Percentiles rank a stretch among this genome's conserved stretches.
phyloP scores from a whole-genome alignment of 2,113 vertebrate genomes.

The Anhinga anhinga region DNA sequence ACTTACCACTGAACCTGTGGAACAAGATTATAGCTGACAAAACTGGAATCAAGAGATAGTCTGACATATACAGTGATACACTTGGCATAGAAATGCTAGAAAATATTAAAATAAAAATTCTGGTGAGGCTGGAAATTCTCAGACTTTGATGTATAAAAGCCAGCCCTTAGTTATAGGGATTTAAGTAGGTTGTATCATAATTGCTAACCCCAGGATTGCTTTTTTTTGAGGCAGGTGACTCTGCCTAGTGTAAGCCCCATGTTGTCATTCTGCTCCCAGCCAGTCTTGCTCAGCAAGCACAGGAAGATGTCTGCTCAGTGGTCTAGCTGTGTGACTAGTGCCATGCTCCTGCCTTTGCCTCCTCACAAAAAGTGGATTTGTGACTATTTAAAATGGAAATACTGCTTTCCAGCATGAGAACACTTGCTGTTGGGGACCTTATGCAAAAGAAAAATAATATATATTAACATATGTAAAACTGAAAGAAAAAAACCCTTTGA shows the following conservation, averaged over 20 bases:
- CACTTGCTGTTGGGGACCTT: background rate
- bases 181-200: background rate
- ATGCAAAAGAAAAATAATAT: background rate
- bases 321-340: background rate
- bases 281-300: background rate
- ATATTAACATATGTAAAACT: background rate
- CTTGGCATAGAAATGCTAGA: background rate
- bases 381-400: background rate
- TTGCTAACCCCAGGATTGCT: background rate
- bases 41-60: background rate
- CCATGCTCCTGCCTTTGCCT: background rate
- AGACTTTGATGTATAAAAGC: background rate
- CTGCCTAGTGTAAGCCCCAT: background rate
- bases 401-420: background rate
- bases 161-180: background rate
- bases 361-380: background rate
- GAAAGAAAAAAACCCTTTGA: background rate
- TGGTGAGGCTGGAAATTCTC: background rate
- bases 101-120: background rate
- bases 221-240: background rate
- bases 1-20: background rate
- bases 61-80: fast-evolving
- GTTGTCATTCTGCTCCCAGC: background rate
- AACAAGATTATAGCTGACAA: background rate
- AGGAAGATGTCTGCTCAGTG: background rate